Conservation (phyloP, 2,113 vertebrate genomes). For the Origma solitaria region DNA sequence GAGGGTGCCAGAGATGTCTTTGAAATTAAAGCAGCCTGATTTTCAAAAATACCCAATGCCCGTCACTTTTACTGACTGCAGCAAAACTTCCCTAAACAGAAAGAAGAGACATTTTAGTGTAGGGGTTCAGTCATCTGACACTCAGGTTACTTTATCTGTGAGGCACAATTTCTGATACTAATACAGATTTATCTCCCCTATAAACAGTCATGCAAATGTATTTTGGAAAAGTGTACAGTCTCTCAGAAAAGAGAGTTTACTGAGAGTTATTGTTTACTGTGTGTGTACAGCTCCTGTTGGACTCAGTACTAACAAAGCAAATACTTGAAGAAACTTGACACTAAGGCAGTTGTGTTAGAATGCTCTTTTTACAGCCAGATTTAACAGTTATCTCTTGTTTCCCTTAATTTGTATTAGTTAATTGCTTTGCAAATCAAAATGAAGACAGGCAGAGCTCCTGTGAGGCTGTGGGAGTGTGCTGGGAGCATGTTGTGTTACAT, state of each 20-base stretch:
- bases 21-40: background rate
- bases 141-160: background rate
- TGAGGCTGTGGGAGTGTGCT: background rate
- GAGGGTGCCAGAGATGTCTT: background rate
- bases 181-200: background rate
- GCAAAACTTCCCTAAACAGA: background rate
- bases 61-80: background rate
- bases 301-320: background rate
- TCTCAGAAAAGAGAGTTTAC: background rate
- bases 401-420: background rate
- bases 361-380: background rate
- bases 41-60: background rate
- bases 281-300: background rate
- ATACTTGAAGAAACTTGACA: background rate
- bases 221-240: background rate
- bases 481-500: background rate
- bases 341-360: background rate
- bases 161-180: background rate
- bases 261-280: background rate
- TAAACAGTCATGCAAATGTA: accelerated
- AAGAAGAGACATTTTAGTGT: background rate
- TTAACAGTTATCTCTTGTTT: background rate
- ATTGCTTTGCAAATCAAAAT: constrained; percentile 1
- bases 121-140: background rate
- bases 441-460: background rate